These are phyloP conservation scores for Hirundichthys speculiger DNA, from an alignment of 2,113 vertebrate species.

Conservation along the genomic window DNA sequence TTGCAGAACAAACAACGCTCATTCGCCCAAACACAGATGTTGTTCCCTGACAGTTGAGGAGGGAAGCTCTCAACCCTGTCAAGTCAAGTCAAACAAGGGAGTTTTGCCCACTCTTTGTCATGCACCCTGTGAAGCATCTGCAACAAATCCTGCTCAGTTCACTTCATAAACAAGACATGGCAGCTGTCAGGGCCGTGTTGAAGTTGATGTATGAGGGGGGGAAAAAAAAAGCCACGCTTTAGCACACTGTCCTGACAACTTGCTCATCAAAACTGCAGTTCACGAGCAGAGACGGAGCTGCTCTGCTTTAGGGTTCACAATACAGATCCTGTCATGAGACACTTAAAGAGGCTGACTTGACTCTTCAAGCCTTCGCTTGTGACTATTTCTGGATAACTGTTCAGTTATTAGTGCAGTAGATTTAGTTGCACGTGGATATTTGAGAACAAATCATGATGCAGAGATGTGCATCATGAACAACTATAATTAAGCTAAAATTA, in stretches of 20 bases:
- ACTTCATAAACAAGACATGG: slow-evolving; percentile 57
- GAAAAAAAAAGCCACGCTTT: slow-evolving; percentile 30
- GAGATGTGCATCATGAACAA: no score
- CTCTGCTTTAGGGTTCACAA: neutral
- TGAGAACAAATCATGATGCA: no score
- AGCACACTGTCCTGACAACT: slow-evolving; percentile 41
- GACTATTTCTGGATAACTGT: slow-evolving; percentile 41
- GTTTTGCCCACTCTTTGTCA: slow-evolving; percentile 57
- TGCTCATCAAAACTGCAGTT: slow-evolving; percentile 57
- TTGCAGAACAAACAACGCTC: slow-evolving; percentile 66
- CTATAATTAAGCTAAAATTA: no score
- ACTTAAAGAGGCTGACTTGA: slow-evolving; percentile 17
- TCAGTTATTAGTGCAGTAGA: slow-evolving; percentile 19
- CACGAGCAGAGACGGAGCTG: slow-evolving; percentile 3
- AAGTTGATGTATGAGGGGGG: slow-evolving; percentile 39
- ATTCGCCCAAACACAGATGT: slow-evolving; percentile 71
- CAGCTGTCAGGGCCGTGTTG: slow-evolving; percentile 61
- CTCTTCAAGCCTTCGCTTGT: slow-evolving; percentile 30
- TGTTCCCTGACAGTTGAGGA: slow-evolving; percentile 65
- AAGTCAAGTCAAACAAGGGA: slow-evolving; percentile 66
- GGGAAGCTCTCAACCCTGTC: slow-evolving; percentile 66
- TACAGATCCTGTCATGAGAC: slow-evolving; percentile 18
- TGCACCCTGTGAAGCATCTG: slow-evolving; percentile 46
- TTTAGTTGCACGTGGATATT: no score
- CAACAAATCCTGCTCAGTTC: slow-evolving; percentile 57